phyloP scores from a whole-genome alignment of 2,797 vertebrate species.

The Sebastes hopkinsi region DNA sequence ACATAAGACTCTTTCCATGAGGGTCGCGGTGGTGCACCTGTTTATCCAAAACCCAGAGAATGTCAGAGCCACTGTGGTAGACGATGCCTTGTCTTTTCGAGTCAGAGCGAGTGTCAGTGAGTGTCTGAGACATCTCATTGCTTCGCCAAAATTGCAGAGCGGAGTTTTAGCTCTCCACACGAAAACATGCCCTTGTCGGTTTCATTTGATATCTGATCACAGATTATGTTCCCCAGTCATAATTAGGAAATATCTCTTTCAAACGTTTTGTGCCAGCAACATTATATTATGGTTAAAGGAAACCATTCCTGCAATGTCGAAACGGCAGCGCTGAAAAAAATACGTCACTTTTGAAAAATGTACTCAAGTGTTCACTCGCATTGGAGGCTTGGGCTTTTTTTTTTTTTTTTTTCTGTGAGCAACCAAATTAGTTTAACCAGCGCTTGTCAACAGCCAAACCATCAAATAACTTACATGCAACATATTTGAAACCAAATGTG shows the following conservation, averaged over 20 bases:
- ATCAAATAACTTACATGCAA: conserved; percentile 72
- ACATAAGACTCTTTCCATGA: conserved; percentile 58
- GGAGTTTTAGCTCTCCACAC: conserved; percentile 63
- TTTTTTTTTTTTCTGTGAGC: conserved; percentile 37
- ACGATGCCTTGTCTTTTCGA: conserved; percentile 57
- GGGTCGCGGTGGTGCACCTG: conserved; percentile 72
- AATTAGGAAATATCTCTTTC: conserved; percentile 76
- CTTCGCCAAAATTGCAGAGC: conserved; percentile 73
- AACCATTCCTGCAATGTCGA: conserved; percentile 62
- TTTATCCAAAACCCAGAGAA: conserved; percentile 66
- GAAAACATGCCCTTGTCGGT: conserved; percentile 68
- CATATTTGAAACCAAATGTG: conserved; percentile 68
- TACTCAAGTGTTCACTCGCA: conserved; percentile 33
- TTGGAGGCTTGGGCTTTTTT: conserved; percentile 41
- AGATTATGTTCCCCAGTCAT: conserved; percentile 75
- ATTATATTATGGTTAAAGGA: conserved; percentile 70
- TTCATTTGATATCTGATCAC: conserved; percentile 79
- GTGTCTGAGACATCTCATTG: conserved; percentile 68
- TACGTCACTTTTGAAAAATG: conserved; percentile 60
- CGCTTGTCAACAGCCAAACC: conserved; percentile 69
- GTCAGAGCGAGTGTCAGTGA: conserved; percentile 59
- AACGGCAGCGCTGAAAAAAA: conserved; percentile 40
- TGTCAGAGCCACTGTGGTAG: conserved; percentile 54
- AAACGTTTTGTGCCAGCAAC: conserved; percentile 57
- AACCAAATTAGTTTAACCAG: conserved; percentile 67